phyloP scores from a whole-genome alignment of 2,797 vertebrate genomes.

The Sebastes itinus region DNA sequence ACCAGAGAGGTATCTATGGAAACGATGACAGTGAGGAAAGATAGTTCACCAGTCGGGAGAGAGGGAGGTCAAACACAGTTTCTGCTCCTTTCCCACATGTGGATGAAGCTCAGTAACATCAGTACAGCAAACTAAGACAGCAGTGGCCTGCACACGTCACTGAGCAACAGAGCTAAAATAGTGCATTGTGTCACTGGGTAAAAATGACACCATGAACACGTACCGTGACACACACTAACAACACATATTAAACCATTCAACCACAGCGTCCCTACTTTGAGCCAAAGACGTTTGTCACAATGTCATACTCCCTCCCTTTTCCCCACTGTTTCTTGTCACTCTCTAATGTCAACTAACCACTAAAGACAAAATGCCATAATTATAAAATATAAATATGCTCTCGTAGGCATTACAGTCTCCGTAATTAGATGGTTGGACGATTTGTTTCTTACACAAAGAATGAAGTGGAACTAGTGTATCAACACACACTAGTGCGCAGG shows the following conservation, averaged over 20 bases:
- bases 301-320: not conserved
- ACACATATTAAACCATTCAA: not conserved
- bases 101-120: not conserved
- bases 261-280: not conserved
- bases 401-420: not conserved
- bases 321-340: not conserved
- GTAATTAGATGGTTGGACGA: not conserved
- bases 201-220: not conserved
- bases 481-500: not conserved
- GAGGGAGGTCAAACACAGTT: constrained; percentile 29
- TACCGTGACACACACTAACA: not conserved
- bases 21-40: constrained; percentile 51
- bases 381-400: not conserved
- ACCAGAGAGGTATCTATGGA: constrained; percentile 64
- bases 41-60: constrained; percentile 17
- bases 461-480: too few species aligned
- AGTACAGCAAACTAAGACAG: not conserved
- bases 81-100: not conserved
- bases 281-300: not conserved
- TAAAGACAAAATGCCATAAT: not conserved
- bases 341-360: not conserved
- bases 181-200: constrained; percentile 14
- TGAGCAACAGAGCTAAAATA: not conserved
- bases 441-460: not conserved
- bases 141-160: not conserved